These are phyloP conservation scores for Circaetus gallicus DNA, from an alignment of 2,113 vertebrate genomes.

Conservation along the genomic window DNA sequence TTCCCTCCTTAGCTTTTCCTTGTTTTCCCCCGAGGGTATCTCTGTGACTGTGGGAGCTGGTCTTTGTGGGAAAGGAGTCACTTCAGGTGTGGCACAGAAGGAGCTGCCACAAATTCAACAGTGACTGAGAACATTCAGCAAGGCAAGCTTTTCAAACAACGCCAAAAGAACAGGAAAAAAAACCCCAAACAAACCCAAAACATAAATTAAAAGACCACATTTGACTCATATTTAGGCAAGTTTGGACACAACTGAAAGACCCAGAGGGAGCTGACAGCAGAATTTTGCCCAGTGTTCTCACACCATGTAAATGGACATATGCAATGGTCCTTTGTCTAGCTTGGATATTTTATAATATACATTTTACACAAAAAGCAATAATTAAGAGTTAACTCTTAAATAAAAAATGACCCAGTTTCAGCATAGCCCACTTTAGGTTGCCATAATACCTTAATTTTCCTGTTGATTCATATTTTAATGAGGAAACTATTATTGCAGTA, in stretches of 20 bases:
- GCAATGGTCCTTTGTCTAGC: background rate
- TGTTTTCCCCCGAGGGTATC: rapidly evolving
- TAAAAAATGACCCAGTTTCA: background rate
- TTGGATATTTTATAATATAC: background rate
- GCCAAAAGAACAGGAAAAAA: background rate
- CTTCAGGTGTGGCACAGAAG: background rate
- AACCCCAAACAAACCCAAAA: background rate
- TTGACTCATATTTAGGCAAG: background rate
- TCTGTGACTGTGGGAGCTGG: background rate
- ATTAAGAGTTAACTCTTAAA: background rate
- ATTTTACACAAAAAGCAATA: background rate
- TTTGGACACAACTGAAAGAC: background rate
- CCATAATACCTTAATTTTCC: constrained; percentile 18
- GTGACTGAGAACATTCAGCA: background rate
- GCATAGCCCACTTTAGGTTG: background rate
- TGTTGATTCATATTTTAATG: constrained; percentile 59
- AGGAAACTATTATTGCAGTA: constrained; percentile 28
- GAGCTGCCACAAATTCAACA: background rate
- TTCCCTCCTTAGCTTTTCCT: background rate
- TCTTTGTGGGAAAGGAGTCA: background rate
- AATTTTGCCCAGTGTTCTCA: background rate
- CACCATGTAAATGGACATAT: background rate
- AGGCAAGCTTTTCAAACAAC: background rate
- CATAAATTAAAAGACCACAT: background rate
- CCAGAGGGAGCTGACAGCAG: background rate